Percentiles rank a stretch among this genome's conserved stretches.
phyloP scores from a whole-genome alignment of 2,113 vertebrate genomes.

The Catagonus wagneri region DNA sequence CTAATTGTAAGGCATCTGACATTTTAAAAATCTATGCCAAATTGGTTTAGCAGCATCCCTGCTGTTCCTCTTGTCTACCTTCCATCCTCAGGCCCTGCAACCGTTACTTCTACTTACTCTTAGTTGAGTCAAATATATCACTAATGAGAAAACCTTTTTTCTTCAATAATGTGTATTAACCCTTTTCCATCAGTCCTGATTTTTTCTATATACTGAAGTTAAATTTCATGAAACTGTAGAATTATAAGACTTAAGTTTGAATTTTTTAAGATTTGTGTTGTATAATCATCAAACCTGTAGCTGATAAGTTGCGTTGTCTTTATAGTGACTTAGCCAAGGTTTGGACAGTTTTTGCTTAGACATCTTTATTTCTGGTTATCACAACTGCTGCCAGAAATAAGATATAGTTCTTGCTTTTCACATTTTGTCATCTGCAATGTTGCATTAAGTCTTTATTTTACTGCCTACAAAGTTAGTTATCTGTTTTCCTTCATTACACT shows the following conservation, averaged over 20 bases:
- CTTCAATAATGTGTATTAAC: neutral
- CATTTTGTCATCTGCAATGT: neutral
- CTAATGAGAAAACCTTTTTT: conserved; percentile 7
- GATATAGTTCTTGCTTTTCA: neutral
- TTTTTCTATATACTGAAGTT: neutral
- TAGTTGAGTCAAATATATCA: neutral
- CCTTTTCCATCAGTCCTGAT: neutral
- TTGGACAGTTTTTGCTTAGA: conserved; percentile 3
- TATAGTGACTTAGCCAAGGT: neutral
- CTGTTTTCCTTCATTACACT: neutral
- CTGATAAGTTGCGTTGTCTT: neutral
- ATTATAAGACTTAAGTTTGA: neutral
- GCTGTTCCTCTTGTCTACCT: neutral
- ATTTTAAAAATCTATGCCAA: neutral
- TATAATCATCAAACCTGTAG: neutral
- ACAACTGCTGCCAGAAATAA: conserved; percentile 15
- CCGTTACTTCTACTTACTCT: neutral
- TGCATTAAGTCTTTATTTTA: neutral
- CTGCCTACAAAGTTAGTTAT: neutral
- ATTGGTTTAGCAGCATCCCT: neutral
- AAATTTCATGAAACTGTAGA: conserved; percentile 30
- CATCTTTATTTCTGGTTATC: conserved; percentile 21
- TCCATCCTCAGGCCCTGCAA: neutral
- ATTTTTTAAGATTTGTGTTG: neutral
- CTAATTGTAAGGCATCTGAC: neutral